Evolutionary conservation across 1,140 invertebrate species (phyloP).

Genomic region (Mamestra configurata): DNA sequence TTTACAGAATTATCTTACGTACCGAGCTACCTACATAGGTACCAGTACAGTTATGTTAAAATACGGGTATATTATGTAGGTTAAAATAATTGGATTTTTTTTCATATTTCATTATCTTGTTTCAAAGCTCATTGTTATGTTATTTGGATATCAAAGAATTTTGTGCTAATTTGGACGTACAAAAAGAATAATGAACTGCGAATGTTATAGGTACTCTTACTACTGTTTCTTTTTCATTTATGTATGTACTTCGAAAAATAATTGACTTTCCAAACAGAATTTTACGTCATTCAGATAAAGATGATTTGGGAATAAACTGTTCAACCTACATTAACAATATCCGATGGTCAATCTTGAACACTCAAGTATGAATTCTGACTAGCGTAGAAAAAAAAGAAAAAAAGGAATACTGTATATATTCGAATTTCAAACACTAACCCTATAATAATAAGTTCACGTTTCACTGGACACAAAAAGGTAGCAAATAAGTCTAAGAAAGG

Average conservation of each 20-base stretch:
- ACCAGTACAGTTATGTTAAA: neutral
- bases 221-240: too few relatives aligned
- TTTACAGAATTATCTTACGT: neutral
- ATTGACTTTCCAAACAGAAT: neutral
- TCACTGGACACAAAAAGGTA: conserved; percentile 21
- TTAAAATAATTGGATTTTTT: neutral
- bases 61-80: conserved; percentile 3
- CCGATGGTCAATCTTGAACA: neutral
- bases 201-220: neutral
- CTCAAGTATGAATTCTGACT: neutral
- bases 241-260: neutral
- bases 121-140: conserved; percentile 15
- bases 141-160: conserved; percentile 2
- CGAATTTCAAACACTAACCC: neutral
- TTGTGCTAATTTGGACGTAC: neutral
- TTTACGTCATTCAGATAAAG: neutral
- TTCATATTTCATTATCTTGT: conserved; percentile 21
- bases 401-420: neutral
- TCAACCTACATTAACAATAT: too few relatives aligned
- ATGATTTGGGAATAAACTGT: neutral
- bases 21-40: neutral
- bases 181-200: conserved; percentile 1
- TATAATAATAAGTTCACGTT: conserved; percentile 27
- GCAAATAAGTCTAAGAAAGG: conserved; percentile 15
- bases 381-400: neutral